These are phyloP conservation scores for Hydroisotoma schaefferi DNA, from an alignment of 2,888 invertebrate genomes.

Conservation along the genomic window DNA sequence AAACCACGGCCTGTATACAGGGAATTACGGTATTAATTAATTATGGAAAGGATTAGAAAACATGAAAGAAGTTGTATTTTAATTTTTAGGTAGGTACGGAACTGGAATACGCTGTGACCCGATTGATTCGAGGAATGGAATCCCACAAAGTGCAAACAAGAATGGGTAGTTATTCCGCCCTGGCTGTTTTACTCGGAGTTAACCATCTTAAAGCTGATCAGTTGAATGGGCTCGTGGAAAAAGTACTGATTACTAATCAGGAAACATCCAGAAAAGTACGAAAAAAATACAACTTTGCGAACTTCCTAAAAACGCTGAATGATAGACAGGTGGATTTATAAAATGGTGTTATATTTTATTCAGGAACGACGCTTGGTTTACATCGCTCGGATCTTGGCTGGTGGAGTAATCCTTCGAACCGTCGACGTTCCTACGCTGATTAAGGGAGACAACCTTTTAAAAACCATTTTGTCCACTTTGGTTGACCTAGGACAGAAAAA, in stretches of 20 bases:
- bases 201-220: constrained; percentile 10
- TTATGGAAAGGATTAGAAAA: not conserved
- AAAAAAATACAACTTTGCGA: not conserved
- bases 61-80: not conserved
- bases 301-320: not conserved
- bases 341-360: too few relatives aligned
- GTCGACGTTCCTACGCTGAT: not conserved
- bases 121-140: constrained; percentile 22
- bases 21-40: too few relatives aligned
- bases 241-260: constrained; percentile 20
- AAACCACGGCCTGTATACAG: too few relatives aligned
- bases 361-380: constrained; percentile 27
- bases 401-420: constrained; percentile 15
- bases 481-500: constrained; percentile 19
- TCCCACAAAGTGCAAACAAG: constrained; percentile 19
- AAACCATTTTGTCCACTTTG: constrained; percentile 5
- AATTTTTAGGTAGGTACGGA: not conserved
- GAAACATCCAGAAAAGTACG: constrained; percentile 21
- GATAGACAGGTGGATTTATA: not conserved
- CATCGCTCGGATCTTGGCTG: constrained; percentile 26
- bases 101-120: constrained; percentile 22
- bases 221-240: constrained; percentile 16
- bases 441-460: constrained; percentile 5
- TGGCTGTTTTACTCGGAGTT: constrained; percentile 13
- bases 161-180: constrained; percentile 21